Conservation (phyloP, 2,888 invertebrate genomes). For the Pomacea canaliculata region DNA sequence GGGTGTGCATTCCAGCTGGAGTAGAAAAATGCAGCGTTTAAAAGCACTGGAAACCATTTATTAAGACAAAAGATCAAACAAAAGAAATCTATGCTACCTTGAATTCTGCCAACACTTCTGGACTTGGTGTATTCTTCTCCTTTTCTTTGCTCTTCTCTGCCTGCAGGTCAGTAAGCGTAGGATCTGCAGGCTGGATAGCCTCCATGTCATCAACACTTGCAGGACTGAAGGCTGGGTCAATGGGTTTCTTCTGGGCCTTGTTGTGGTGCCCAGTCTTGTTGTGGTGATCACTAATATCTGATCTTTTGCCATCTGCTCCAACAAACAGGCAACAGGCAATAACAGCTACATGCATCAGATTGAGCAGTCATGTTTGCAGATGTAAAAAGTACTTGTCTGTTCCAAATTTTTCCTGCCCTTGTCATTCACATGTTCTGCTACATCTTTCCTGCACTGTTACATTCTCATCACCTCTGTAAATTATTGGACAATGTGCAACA, state of each 20-base stretch:
- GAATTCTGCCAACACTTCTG: conserved; percentile 33
- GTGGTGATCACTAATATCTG: conserved; percentile 15
- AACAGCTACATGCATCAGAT: background rate
- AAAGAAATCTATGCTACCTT: conserved; percentile 24
- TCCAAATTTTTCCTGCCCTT: too few relatives aligned
- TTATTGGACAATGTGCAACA: too few relatives aligned
- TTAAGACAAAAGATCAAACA: too few relatives aligned
- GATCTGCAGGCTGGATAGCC: conserved; percentile 13
- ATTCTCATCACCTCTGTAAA: too few relatives aligned
- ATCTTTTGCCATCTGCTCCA: conserved; percentile 25
- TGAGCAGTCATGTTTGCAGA: too few relatives aligned
- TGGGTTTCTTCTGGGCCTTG: conserved; percentile 29
- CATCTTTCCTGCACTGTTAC: too few relatives aligned
- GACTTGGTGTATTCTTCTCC: conserved; percentile 27
- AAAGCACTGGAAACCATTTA: too few relatives aligned
- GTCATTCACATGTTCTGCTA: too few relatives aligned
- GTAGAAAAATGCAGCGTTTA: too few relatives aligned
- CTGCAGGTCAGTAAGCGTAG: background rate
- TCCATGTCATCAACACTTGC: conserved; percentile 19
- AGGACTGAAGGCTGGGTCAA: conserved; percentile 14
- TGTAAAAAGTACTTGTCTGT: too few relatives aligned
- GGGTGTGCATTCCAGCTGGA: too few relatives aligned
- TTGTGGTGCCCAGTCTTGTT: conserved; percentile 28
- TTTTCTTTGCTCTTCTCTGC: conserved; percentile 14
- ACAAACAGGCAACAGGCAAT: background rate